A percentile compares a stretch with the other conserved stretches of the same genome.
Conservation (phyloP, 2,113 vertebrate genomes). For the Numida meleagris region DNA sequence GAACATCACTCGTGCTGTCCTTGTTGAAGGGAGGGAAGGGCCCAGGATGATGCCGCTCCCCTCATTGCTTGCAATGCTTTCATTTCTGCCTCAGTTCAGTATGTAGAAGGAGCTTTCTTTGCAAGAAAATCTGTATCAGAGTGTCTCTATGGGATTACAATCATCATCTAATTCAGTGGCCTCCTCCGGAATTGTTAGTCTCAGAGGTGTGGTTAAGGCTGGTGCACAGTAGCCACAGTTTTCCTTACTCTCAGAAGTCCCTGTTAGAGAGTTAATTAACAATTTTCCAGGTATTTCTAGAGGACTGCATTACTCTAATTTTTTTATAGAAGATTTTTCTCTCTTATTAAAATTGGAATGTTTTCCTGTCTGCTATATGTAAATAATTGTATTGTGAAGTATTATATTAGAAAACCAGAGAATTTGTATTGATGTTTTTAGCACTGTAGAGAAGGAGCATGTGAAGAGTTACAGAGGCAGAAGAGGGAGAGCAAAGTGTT, state of each 20-base stretch:
- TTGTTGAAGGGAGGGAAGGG: not conserved
- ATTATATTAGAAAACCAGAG: not conserved
- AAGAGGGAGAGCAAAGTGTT: not conserved
- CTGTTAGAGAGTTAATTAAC: not conserved
- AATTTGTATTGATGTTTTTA: not conserved
- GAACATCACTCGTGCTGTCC: not conserved
- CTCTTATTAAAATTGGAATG: not conserved
- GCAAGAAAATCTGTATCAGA: not conserved
- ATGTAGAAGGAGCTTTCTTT: not conserved
- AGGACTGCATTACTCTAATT: not conserved
- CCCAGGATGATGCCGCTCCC: not conserved
- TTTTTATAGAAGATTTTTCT: not conserved
- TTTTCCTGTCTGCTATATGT: not conserved
- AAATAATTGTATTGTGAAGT: not conserved
- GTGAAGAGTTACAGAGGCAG: not conserved
- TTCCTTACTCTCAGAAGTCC: not conserved
- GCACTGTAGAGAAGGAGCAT: too few species aligned
- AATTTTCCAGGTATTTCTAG: not conserved
- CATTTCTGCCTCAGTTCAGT: not conserved
- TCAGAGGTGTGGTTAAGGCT: not conserved
- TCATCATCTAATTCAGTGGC: not conserved
- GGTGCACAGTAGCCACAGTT: not conserved
- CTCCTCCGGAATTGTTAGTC: not conserved
- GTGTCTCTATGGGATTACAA: not conserved
- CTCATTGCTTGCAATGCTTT: accelerated